Percentiles rank a stretch among this genome's conserved stretches.
Evolutionary conservation across 2,888 invertebrate genomes (phyloP).

Genomic region (Griposia aprilina): DNA sequence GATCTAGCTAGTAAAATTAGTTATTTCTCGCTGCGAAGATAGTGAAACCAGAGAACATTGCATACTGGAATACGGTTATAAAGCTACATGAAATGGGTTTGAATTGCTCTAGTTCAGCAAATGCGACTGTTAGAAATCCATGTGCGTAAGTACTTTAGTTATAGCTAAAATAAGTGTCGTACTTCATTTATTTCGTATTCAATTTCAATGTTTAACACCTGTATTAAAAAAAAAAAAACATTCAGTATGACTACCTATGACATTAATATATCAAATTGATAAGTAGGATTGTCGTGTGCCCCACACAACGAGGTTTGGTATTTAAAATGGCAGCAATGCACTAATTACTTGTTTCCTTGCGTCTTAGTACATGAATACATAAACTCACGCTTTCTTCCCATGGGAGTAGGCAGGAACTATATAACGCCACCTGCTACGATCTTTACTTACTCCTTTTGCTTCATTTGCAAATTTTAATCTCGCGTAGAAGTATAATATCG

Average conservation of each 20-base stretch:
- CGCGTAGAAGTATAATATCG: background rate
- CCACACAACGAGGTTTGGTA: background rate
- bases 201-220: background rate
- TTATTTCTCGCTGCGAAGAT: constrained; percentile 34
- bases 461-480: background rate
- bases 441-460: background rate
- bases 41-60: constrained; percentile 10
- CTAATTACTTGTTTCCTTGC: constrained; percentile 6
- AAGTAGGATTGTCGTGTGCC: background rate
- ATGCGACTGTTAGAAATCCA: background rate
- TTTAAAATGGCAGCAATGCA: constrained; percentile 5
- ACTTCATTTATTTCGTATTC: background rate
- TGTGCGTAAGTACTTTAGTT: background rate
- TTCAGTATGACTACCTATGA: too few relatives aligned
- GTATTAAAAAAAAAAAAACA: too few relatives aligned
- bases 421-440: too few relatives aligned
- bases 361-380: background rate
- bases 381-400: too few relatives aligned
- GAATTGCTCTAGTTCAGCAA: background rate
- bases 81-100: background rate
- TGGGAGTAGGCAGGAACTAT: too few relatives aligned
- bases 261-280: background rate
- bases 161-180: background rate
- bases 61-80: background rate
- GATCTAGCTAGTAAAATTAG: constrained; percentile 39